These are phyloP conservation scores for Synanthedon vespiformis DNA, from an alignment of 2,888 invertebrate species.

Conservation along the genomic window DNA sequence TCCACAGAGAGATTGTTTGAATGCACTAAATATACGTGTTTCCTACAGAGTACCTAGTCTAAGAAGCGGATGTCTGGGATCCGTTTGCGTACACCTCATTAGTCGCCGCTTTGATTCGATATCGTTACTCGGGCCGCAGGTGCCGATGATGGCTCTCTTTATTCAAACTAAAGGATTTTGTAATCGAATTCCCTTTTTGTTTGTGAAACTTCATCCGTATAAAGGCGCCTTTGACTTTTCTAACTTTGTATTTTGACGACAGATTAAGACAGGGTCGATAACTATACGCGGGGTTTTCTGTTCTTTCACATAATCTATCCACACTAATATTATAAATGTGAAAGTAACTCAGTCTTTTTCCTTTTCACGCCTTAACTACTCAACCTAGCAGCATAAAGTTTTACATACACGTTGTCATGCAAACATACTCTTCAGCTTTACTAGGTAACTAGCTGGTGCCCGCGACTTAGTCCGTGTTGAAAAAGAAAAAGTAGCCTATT, in stretches of 20 bases:
- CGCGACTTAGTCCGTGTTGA: no score
- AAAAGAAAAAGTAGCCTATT: no score
- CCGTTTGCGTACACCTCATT: slow-evolving; percentile 40
- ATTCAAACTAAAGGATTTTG: slow-evolving; percentile 25
- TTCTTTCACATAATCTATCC: no score
- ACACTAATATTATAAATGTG: no score
- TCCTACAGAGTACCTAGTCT: neutral
- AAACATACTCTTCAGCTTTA: no score
- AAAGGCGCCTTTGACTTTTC: neutral
- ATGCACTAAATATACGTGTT: neutral
- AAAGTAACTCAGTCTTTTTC: no score
- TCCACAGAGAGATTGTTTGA: neutral
- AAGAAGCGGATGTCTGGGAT: slow-evolving; percentile 29
- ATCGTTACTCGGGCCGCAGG: slow-evolving; percentile 19
- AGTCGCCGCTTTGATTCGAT: slow-evolving; percentile 41
- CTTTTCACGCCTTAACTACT: no score
- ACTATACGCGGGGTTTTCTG: no score
- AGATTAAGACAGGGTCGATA: neutral
- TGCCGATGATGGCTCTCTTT: slow-evolving; percentile 33
- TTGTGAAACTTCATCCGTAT: slow-evolving; percentile 3
- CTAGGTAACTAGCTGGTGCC: no score
- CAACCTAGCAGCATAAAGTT: no score
- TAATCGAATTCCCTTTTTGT: slow-evolving; percentile 20
- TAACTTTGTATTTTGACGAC: neutral
- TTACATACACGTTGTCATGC: no score